Evolutionary conservation across 2,797 vertebrate genomes (phyloP).

Genomic region (Acestrorhynchus altus): DNA sequence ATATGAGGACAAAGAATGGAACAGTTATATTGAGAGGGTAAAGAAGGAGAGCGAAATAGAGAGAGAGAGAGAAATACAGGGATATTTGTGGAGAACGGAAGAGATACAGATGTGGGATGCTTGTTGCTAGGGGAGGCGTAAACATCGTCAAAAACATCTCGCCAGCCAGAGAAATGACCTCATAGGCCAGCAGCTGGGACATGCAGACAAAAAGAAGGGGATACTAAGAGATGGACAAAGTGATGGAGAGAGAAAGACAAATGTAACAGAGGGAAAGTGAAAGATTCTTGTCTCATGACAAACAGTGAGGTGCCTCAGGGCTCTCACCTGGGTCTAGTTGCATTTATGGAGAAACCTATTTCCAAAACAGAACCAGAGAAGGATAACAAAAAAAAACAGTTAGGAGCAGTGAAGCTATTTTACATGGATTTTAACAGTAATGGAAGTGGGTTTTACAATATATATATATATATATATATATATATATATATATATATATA

Average conservation of each 20-base stretch:
- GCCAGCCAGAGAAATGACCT: slow-evolving; percentile 75
- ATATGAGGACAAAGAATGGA: background rate
- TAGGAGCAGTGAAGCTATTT: slow-evolving; percentile 9
- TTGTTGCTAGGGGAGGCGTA: slow-evolving; percentile 72
- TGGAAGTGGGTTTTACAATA: slow-evolving; percentile 24
- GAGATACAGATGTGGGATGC: slow-evolving; percentile 77
- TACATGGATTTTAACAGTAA: slow-evolving; percentile 21
- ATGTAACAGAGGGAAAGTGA: slow-evolving; percentile 8
- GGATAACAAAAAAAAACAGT: slow-evolving; percentile 14
- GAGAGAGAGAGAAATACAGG: slow-evolving; percentile 3
- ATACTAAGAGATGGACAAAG: slow-evolving; percentile 19
- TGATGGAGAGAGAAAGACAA: slow-evolving; percentile 29
- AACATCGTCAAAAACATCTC: slow-evolving; percentile 79
- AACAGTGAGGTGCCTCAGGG: slow-evolving; percentile 2
- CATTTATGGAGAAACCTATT: slow-evolving; percentile 44
- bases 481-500: too few relatives aligned
- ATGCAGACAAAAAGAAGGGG: slow-evolving; percentile 28
- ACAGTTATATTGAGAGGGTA: background rate
- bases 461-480: too few relatives aligned
- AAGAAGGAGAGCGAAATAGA: background rate
- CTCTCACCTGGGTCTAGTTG: slow-evolving; percentile 58
- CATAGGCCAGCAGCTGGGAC: slow-evolving; percentile 73
- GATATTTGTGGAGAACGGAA: slow-evolving; percentile 44
- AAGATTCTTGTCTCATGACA: background rate
- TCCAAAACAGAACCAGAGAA: background rate